Evolutionary conservation across 2,888 invertebrate species (phyloP).

Genomic region (Sturmia bella): DNA sequence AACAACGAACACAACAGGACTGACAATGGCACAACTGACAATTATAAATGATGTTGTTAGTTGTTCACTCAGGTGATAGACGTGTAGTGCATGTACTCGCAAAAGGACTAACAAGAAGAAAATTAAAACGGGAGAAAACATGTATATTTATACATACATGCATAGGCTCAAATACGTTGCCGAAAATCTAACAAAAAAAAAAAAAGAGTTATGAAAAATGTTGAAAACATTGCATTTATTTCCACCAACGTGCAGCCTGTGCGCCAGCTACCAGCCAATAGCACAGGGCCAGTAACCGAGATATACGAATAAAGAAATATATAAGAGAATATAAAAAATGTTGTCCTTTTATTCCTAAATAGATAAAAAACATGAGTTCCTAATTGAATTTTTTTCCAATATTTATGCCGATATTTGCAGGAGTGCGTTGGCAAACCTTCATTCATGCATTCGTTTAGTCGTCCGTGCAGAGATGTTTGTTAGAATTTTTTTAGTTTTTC

Average conservation of each 20-base stretch:
- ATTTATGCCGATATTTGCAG: slow-evolving; percentile 52
- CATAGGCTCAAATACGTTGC: slow-evolving; percentile 43
- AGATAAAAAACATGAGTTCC: slow-evolving; percentile 54
- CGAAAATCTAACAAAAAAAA: slow-evolving; percentile 32
- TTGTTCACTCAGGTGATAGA: slow-evolving; percentile 63
- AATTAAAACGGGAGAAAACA: slow-evolving; percentile 17
- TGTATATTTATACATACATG: slow-evolving; percentile 40
- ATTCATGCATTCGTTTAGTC: neutral
- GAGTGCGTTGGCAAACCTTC: neutral
- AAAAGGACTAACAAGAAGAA: slow-evolving; percentile 49
- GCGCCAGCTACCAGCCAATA: slow-evolving; percentile 45
- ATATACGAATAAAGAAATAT: neutral
- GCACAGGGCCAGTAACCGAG: slow-evolving; percentile 25
- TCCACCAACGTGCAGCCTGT: slow-evolving; percentile 29
- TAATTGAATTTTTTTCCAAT: slow-evolving; percentile 70
- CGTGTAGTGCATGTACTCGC: neutral
- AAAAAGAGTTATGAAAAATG: neutral
- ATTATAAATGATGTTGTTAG: slow-evolving; percentile 67
- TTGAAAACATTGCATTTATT: slow-evolving; percentile 46
- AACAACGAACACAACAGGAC: slow-evolving; percentile 49
- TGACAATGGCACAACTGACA: slow-evolving; percentile 65
- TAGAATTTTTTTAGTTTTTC: slow-evolving; percentile 4
- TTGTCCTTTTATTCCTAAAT: slow-evolving; percentile 6
- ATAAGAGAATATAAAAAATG: slow-evolving; percentile 21
- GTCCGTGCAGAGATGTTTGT: slow-evolving; percentile 9